phyloP scores from a whole-genome alignment of 1,140 invertebrate genomes.

The Cydia fagiglandana region DNA sequence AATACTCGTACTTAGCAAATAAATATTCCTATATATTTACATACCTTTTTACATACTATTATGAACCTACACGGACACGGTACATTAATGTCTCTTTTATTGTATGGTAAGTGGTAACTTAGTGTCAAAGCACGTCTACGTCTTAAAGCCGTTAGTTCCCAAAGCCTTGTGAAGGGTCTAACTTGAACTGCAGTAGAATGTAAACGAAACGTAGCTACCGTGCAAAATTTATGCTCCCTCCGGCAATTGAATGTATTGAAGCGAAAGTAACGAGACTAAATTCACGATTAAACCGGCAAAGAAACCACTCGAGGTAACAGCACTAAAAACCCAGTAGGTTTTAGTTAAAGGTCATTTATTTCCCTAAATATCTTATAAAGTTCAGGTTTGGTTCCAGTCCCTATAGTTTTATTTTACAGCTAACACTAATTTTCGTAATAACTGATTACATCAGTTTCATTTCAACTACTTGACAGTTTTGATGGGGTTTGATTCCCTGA shows the following conservation, averaged over 20 bases:
- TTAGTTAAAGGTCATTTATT: background rate
- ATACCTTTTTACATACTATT: background rate
- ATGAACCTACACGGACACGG: background rate
- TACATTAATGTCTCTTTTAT: background rate
- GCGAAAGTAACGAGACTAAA: constrained; percentile 3
- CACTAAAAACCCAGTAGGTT: background rate
- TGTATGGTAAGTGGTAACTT: background rate
- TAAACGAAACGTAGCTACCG: constrained; percentile 6
- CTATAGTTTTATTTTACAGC: too few species aligned
- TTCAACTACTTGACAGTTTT: too few species aligned
- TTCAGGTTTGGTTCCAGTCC: too few species aligned
- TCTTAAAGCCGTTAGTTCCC: too few species aligned
- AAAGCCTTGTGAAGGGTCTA: background rate
- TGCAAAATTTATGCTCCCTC: constrained; percentile 15
- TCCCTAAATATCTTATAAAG: background rate
- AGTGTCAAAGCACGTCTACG: background rate
- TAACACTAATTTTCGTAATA: too few species aligned
- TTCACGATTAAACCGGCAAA: background rate
- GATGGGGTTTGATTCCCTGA: too few species aligned
- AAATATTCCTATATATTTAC: background rate
- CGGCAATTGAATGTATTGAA: background rate
- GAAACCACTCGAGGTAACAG: constrained; percentile 7
- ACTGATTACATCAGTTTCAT: too few species aligned
- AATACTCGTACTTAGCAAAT: too few species aligned
- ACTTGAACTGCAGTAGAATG: constrained; percentile 7